Conservation (phyloP, 2,888 invertebrate genomes). For the Pristionchus exspectatus region DNA sequence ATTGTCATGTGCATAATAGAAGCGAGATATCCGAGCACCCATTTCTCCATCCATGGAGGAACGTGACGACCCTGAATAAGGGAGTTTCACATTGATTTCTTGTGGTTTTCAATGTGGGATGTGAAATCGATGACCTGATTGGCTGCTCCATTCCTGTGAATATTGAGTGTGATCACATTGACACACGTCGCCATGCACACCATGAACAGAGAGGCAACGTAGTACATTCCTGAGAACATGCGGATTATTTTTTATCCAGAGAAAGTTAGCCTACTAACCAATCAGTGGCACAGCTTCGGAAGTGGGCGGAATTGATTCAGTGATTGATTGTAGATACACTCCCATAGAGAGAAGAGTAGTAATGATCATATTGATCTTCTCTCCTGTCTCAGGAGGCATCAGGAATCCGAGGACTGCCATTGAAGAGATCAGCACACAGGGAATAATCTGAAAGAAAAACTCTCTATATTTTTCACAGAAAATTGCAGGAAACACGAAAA, state of each 20-base stretch:
- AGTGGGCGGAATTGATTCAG: slow-evolving; percentile 83
- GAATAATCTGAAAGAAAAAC: slow-evolving; percentile 80
- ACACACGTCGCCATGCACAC: slow-evolving; percentile 82
- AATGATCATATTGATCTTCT: slow-evolving; percentile 81
- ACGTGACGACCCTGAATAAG: slow-evolving; percentile 62
- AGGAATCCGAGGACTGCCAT: slow-evolving; percentile 83
- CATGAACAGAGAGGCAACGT: slow-evolving; percentile 82
- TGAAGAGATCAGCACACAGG: slow-evolving; percentile 82
- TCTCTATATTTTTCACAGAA: not conserved
- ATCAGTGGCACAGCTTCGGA: slow-evolving; percentile 83
- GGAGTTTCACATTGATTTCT: too few relatives aligned
- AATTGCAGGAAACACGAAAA: not conserved
- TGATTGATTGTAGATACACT: slow-evolving; percentile 82
- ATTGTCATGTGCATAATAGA: slow-evolving; percentile 75
- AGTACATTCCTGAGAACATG: slow-evolving; percentile 81
- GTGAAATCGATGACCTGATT: too few relatives aligned
- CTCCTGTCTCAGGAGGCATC: slow-evolving; percentile 83
- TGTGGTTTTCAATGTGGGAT: too few relatives aligned
- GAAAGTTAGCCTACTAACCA: slow-evolving; percentile 78
- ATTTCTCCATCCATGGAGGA: slow-evolving; percentile 71
- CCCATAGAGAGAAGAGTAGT: slow-evolving; percentile 83
- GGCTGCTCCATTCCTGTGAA: slow-evolving; percentile 82
- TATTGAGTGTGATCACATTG: slow-evolving; percentile 86
- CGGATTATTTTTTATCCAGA: not conserved
- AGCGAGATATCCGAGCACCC: slow-evolving; percentile 76